Evolutionary conservation across 2,113 vertebrate genomes (phyloP).

Genomic region (Noctilio leporinus): DNA sequence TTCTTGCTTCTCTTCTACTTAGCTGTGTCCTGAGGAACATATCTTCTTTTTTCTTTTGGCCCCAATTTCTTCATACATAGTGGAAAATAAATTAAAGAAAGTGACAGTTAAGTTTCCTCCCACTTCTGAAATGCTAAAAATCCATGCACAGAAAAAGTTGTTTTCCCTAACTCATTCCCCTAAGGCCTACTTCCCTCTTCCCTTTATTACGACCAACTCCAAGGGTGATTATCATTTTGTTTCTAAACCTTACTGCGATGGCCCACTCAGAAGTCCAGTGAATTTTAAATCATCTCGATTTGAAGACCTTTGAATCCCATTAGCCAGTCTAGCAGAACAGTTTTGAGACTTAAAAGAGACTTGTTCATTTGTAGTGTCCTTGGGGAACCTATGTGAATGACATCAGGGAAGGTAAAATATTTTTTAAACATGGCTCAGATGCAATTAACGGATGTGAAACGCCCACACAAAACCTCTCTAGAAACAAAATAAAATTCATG

Average conservation of each 20-base stretch:
- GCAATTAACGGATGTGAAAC: constrained; percentile 38
- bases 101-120: constrained; percentile 23
- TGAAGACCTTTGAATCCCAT: constrained; percentile 31
- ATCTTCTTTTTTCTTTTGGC: neutral
- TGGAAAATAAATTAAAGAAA: neutral
- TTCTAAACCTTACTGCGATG: neutral
- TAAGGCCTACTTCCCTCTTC: neutral
- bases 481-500: constrained; percentile 36
- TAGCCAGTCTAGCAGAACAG: constrained; percentile 27
- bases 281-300: constrained; percentile 41
- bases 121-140: neutral
- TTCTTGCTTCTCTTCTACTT: neutral
- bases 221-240: constrained; percentile 11
- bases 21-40: neutral
- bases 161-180: neutral
- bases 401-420: neutral
- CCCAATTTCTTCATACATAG: neutral
- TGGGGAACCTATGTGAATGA: constrained; percentile 37
- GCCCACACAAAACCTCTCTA: neutral
- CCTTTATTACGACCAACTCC: neutral
- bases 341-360: constrained; percentile 50
- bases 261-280: constrained; percentile 2
- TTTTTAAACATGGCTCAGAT: constrained; percentile 30
- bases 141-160: neutral
- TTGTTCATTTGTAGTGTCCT: constrained; percentile 50